Conservation (phyloP, 2,113 vertebrate genomes). For the Castor canadensis region DNA sequence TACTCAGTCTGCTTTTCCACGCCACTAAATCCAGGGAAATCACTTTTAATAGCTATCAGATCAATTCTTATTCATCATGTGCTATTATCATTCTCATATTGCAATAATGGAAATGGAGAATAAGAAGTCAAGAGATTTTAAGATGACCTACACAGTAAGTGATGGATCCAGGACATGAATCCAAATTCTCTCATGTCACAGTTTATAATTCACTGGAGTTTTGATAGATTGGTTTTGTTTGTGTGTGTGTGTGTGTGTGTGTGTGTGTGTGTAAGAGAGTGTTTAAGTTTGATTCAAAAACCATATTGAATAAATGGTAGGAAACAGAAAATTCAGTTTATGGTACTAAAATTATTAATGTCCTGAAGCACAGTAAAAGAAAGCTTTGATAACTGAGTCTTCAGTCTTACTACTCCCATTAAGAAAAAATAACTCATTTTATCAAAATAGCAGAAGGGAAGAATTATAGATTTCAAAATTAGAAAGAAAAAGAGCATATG, state of each 20-base stretch:
- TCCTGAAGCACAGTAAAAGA: background rate
- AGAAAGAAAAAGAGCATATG: background rate
- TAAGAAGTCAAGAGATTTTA: background rate
- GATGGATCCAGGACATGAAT: background rate
- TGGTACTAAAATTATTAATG: background rate
- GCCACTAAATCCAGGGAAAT: background rate
- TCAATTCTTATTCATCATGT: background rate
- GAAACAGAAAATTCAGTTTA: background rate
- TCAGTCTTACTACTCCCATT: background rate
- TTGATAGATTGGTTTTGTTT: background rate
- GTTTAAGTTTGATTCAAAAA: background rate
- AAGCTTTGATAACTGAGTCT: background rate
- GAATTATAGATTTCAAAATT: background rate
- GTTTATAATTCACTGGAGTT: background rate
- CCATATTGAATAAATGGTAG: background rate
- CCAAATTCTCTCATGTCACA: background rate
- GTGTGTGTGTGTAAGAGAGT: no score
- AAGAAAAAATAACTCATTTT: background rate
- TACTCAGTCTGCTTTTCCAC: background rate
- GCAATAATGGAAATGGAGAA: background rate
- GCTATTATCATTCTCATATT: background rate
- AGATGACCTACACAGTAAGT: background rate
- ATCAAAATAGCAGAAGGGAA: background rate
- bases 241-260: no score
- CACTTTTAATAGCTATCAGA: background rate